Percentiles rank a stretch among this genome's conserved stretches.
Evolutionary conservation across 1,140 invertebrate species (phyloP).

Genomic region (Ostrea edulis): DNA sequence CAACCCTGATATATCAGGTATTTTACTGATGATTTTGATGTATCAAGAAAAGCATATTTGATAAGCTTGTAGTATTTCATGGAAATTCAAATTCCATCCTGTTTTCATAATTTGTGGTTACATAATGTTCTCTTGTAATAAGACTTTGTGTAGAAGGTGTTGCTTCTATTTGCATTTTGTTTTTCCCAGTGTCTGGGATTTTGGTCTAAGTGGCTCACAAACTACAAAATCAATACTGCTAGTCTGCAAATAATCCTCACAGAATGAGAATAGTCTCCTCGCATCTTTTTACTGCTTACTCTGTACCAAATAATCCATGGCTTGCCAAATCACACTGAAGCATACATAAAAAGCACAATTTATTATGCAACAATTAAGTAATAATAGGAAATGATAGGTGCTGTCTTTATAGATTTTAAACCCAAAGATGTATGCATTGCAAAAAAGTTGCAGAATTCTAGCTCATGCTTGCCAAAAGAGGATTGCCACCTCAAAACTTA

Average conservation of each 20-base stretch:
- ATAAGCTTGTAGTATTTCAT: background rate
- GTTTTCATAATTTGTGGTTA: slow-evolving; percentile 11
- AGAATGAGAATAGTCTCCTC: slow-evolving; percentile 32
- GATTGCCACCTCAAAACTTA: background rate
- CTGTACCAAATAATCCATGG: background rate
- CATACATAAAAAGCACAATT: background rate
- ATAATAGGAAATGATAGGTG: slow-evolving; percentile 30
- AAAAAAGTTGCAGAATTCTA: background rate
- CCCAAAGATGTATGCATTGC: background rate
- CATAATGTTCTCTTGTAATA: slow-evolving; percentile 13
- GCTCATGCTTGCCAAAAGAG: background rate
- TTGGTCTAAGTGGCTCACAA: slow-evolving; percentile 36
- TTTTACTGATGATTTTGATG: background rate
- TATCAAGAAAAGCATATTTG: background rate
- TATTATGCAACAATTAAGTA: background rate
- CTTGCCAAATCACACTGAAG: slow-evolving; percentile 27
- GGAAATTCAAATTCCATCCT: background rate
- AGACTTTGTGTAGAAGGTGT: slow-evolving; percentile 5
- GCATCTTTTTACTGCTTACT: slow-evolving; percentile 28
- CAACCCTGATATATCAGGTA: background rate
- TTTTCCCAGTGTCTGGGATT: slow-evolving; percentile 30
- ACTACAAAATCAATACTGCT: slow-evolving; percentile 37
- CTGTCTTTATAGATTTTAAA: slow-evolving; percentile 7
- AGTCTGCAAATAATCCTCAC: slow-evolving; percentile 31
- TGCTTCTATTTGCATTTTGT: slow-evolving; percentile 37